These are phyloP conservation scores for Mormyrus lacerda DNA, from an alignment of 2,113 vertebrate genomes.

Conservation along the genomic window DNA sequence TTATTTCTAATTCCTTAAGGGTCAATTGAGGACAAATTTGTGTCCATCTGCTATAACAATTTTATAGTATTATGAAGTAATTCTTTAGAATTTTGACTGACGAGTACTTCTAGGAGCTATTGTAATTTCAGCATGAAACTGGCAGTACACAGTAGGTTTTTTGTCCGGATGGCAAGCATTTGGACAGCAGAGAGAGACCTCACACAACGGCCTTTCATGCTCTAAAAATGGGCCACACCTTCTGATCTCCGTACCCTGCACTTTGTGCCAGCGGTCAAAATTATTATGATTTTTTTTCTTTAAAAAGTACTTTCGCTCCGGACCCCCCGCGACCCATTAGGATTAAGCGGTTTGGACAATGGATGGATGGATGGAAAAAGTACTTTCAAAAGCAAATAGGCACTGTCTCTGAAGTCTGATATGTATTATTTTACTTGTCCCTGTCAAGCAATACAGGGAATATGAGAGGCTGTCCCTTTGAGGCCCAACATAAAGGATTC, in stretches of 20 bases:
- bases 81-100: neutral
- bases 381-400: neutral
- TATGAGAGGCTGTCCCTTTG: neutral
- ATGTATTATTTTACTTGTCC: neutral
- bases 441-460: neutral
- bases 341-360: no score
- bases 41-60: neutral
- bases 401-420: neutral
- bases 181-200: neutral
- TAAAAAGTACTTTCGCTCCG: no score
- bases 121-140: neutral
- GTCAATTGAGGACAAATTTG: neutral
- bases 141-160: neutral
- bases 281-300: neutral
- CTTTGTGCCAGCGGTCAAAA: neutral
- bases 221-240: neutral
- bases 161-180: neutral
- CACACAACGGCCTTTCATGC: neutral
- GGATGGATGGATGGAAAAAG: no score
- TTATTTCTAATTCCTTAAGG: neutral
- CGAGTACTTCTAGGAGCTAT: neutral
- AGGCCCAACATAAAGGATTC: neutral
- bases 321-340: no score
- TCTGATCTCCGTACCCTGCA: neutral
- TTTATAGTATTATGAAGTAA: neutral